Conservation (phyloP, 2,888 invertebrate species). For the Drosophila niveifrons region DNA sequence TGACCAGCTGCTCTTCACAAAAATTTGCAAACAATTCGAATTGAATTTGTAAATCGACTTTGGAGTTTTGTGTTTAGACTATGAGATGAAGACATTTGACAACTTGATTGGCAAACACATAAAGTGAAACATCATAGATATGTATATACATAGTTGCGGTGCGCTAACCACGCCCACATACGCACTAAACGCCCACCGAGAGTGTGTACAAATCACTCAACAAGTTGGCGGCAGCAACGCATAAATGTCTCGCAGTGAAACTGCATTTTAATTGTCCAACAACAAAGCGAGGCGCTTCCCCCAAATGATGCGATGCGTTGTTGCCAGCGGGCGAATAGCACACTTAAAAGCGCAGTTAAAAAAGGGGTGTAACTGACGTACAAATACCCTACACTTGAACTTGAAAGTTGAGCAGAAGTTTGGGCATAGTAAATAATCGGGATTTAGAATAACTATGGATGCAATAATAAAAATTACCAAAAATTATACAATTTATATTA, state of each 20-base stretch:
- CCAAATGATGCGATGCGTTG: constrained; percentile 59
- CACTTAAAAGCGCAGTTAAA: constrained; percentile 13
- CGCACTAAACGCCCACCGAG: constrained; percentile 18
- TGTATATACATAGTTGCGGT: constrained; percentile 49
- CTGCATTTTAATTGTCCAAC: constrained; percentile 79
- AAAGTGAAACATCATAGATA: not conserved
- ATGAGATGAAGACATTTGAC: constrained; percentile 54
- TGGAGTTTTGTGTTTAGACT: constrained; percentile 19
- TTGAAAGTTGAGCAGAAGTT: no score
- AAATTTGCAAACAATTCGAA: constrained; percentile 78
- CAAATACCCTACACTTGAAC: constrained; percentile 8
- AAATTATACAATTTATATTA: not conserved
- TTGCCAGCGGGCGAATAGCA: constrained; percentile 52
- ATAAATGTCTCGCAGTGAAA: constrained; percentile 75
- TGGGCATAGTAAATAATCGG: no score
- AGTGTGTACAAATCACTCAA: constrained; percentile 71
- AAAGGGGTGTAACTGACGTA: not conserved
- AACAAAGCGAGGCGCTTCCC: constrained; percentile 42
- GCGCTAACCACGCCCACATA: constrained; percentile 56
- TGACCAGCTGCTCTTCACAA: constrained; percentile 52
- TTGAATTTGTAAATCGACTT: constrained; percentile 68
- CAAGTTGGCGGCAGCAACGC: constrained; percentile 53
- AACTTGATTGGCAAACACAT: constrained; percentile 55
- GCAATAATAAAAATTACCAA: no score
- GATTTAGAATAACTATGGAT: no score